These are phyloP conservation scores for Lingula anatina DNA, from an alignment of 2,888 invertebrate species.

Conservation along the genomic window DNA sequence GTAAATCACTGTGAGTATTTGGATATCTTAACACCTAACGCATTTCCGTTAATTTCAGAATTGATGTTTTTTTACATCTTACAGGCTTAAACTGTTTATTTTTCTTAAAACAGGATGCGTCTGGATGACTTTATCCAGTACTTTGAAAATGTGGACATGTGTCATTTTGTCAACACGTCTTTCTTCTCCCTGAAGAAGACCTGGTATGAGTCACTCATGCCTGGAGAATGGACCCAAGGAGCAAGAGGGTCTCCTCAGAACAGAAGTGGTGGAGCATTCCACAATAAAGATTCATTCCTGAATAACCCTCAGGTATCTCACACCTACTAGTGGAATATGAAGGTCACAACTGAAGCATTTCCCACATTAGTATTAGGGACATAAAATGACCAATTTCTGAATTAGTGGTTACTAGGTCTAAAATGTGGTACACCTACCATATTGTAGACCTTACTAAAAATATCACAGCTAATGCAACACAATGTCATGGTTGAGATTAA, in stretches of 20 bases:
- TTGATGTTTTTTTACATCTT: too few species aligned
- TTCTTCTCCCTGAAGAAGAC: constrained; percentile 55
- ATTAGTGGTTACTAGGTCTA: too few species aligned
- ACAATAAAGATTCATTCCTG: constrained; percentile 55
- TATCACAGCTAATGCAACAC: too few species aligned
- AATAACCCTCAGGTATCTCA: constrained; percentile 41
- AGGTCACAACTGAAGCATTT: too few species aligned
- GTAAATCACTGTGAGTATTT: too few species aligned
- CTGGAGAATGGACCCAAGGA: constrained; percentile 55
- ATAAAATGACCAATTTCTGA: too few species aligned
- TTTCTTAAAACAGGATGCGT: constrained; percentile 60
- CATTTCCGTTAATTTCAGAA: too few species aligned
- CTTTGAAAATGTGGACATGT: constrained; percentile 59
- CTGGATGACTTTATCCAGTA: constrained; percentile 58
- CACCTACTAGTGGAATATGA: not conserved
- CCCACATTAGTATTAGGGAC: too few species aligned
- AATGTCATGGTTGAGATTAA: too few species aligned
- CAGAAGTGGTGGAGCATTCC: constrained; percentile 57
- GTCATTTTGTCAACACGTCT: constrained; percentile 59
- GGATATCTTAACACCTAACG: too few species aligned
- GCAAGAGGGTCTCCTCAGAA: constrained; percentile 33
- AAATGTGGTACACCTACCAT: too few species aligned
- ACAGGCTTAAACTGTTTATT: not conserved
- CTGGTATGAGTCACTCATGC: constrained; percentile 54
- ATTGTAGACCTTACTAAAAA: too few species aligned